These are phyloP conservation scores for Aromia moschata DNA, from an alignment of 2,888 invertebrate genomes.

Conservation along the genomic window DNA sequence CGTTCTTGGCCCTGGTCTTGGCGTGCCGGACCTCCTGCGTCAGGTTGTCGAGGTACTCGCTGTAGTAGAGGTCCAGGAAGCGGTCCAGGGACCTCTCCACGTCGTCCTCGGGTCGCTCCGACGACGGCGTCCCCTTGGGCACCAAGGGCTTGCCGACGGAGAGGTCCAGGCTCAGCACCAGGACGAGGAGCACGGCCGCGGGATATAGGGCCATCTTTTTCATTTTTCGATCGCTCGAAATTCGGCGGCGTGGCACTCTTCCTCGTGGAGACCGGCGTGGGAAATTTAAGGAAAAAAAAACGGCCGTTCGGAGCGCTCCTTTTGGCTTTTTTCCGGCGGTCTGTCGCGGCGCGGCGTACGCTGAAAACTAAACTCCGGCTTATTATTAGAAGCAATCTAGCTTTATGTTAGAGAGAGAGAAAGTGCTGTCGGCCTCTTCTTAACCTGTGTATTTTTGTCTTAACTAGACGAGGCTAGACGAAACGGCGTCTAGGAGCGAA, in stretches of 20 bases:
- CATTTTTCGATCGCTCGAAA: background rate
- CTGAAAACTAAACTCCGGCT: conserved; percentile 32
- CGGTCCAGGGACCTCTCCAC: conserved; percentile 31
- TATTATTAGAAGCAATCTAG: conserved; percentile 38
- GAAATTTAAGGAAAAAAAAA: background rate
- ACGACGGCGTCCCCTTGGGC: background rate
- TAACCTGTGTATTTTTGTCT: conserved; percentile 40
- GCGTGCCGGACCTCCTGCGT: background rate
- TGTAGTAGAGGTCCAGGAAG: conserved; percentile 30
- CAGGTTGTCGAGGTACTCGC: conserved; percentile 9
- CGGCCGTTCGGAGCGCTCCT: background rate
- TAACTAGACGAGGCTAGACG: conserved; percentile 39
- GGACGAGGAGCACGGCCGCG: conserved; percentile 26
- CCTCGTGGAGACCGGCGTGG: background rate
- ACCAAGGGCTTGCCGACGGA: conserved; percentile 1
- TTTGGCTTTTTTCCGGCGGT: conserved; percentile 5
- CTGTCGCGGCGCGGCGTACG: conserved; percentile 28
- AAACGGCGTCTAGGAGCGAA: conserved; percentile 25
- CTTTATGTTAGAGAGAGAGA: conserved; percentile 33
- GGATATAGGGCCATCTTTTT: conserved; percentile 23
- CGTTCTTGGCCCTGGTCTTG: background rate
- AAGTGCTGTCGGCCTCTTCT: conserved; percentile 20
- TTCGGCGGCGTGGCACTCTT: background rate
- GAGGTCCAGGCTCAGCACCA: conserved; percentile 1
- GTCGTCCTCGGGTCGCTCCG: conserved; percentile 12